Conservation (phyloP, 92 coral and sea anemone species). For the Siderastrea radians region DNA sequence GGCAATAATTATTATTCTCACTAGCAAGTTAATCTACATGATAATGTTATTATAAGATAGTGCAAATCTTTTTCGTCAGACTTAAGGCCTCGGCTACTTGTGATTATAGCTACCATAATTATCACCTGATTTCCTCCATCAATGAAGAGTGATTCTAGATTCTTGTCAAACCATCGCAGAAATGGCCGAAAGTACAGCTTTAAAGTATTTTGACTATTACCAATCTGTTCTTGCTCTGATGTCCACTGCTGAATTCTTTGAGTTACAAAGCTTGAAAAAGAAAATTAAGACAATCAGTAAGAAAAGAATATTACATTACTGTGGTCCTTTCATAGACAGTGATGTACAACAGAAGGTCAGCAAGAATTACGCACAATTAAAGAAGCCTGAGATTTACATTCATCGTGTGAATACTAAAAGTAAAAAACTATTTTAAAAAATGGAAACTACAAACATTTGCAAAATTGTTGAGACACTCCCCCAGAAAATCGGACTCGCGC, state of each 20-base stretch:
- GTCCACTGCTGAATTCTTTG: conserved; percentile 72
- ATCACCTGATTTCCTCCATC: conserved; percentile 88
- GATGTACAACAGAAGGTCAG: too few relatives aligned
- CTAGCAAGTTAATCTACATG: background rate
- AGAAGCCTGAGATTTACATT: too few relatives aligned
- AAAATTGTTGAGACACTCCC: too few relatives aligned
- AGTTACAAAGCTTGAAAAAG: conserved; percentile 71
- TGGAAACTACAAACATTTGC: too few relatives aligned
- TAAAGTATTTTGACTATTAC: conserved; percentile 68
- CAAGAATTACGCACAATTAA: too few relatives aligned
- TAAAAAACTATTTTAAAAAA: too few relatives aligned
- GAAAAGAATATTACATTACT: too few relatives aligned
- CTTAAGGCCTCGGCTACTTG: too few relatives aligned
- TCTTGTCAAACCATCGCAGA: conserved; percentile 93
- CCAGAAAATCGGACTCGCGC: too few relatives aligned
- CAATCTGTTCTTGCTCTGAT: conserved; percentile 65
- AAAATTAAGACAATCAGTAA: background rate
- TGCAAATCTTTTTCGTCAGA: background rate
- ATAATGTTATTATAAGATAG: background rate
- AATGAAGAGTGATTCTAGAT: conserved; percentile 79
- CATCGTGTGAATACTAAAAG: too few relatives aligned
- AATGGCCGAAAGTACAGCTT: conserved; percentile 92
- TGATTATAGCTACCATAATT: background rate
- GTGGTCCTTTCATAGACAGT: too few relatives aligned
- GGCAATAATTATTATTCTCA: too few relatives aligned